Evolutionary conservation across 2,888 invertebrate species (phyloP).

Genomic region (Lepidocyrtoides sp.): DNA sequence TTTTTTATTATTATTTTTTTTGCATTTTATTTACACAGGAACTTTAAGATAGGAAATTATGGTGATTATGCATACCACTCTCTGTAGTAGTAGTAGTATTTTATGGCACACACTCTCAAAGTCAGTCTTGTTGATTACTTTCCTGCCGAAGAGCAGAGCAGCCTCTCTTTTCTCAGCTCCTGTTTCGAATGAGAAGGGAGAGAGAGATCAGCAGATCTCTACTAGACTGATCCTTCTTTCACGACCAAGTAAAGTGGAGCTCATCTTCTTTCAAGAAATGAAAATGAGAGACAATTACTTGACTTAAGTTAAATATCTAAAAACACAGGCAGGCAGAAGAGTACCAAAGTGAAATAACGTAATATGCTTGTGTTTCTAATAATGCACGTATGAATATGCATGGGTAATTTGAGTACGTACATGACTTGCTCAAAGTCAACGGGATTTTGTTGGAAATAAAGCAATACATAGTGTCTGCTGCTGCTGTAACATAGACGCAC

Average conservation of each 20-base stretch:
- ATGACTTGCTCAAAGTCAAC: slow-evolving; percentile 46
- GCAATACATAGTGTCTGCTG: too few relatives aligned
- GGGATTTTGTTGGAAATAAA: slow-evolving; percentile 30
- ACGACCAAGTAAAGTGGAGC: background rate
- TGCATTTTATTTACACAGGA: slow-evolving; percentile 19
- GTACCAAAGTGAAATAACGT: too few relatives aligned
- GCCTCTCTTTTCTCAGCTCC: background rate
- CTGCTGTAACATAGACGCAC: too few relatives aligned
- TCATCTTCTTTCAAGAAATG: slow-evolving; percentile 45
- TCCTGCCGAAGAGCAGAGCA: background rate
- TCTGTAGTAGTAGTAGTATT: too few relatives aligned
- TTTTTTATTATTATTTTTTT: background rate
- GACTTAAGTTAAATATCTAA: slow-evolving; percentile 21
- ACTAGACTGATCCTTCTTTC: slow-evolving; percentile 41
- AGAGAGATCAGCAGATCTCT: slow-evolving; percentile 50
- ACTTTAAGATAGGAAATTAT: slow-evolving; percentile 18
- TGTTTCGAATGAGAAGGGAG: slow-evolving; percentile 40
- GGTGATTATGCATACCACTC: background rate
- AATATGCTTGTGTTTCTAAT: background rate
- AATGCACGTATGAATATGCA: slow-evolving; percentile 26
- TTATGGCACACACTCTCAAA: background rate
- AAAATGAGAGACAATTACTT: slow-evolving; percentile 42
- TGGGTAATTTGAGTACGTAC: background rate
- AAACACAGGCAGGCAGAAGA: too few relatives aligned
- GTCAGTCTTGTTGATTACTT: slow-evolving; percentile 39